Percentiles rank a stretch among this genome's conserved stretches.
Conservation (phyloP, 2,888 invertebrate genomes). For the Ophion ellenae region DNA sequence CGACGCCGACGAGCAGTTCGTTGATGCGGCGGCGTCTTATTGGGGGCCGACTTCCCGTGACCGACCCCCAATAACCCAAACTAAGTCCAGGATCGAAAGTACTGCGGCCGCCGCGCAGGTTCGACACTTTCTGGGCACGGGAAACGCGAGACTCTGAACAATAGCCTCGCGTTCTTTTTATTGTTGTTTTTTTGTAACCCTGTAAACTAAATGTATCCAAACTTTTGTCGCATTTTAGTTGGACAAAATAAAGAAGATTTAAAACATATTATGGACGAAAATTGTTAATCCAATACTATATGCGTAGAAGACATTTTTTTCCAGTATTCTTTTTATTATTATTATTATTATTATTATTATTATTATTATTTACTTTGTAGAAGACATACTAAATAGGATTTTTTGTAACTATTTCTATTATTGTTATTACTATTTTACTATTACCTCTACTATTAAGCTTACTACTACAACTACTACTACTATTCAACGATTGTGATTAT, state of each 20-base stretch:
- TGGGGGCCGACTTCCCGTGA: constrained; percentile 68
- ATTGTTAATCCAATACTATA: too few species aligned
- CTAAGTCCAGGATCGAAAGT: constrained; percentile 51
- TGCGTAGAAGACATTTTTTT: too few species aligned
- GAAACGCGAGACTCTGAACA: constrained; percentile 48
- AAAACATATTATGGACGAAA: not conserved
- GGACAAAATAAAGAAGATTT: not conserved
- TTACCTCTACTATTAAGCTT: too few species aligned
- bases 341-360: too few species aligned
- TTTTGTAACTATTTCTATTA: too few species aligned
- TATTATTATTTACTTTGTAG: too few species aligned
- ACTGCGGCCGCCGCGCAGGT: constrained; percentile 64
- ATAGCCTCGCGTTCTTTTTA: not conserved
- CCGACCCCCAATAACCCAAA: constrained; percentile 65
- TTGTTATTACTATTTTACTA: too few species aligned
- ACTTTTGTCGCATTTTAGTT: not conserved
- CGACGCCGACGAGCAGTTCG: constrained; percentile 84
- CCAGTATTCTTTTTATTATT: too few species aligned
- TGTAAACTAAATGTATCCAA: not conserved
- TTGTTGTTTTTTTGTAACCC: not conserved
- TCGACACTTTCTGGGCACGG: constrained; percentile 43
- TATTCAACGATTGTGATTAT: too few species aligned
- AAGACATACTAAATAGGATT: too few species aligned
- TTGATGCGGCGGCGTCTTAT: constrained; percentile 82
- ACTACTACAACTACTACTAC: too few species aligned